Conservation (phyloP, 2,888 invertebrate genomes). For the Gari tellinella region DNA sequence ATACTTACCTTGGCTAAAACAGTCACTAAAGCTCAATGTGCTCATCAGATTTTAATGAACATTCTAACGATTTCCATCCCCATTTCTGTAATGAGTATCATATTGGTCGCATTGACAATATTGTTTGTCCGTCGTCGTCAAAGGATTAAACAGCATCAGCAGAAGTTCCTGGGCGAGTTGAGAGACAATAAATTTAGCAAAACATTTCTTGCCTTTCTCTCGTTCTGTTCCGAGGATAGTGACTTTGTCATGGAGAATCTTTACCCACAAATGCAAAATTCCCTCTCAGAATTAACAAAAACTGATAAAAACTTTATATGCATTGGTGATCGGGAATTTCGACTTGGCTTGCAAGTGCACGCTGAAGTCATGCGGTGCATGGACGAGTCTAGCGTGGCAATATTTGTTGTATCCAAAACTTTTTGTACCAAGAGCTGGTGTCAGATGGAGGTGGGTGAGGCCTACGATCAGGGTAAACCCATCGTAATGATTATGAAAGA, state of each 20-base stretch:
- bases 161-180: slow-evolving; percentile 1
- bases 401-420: slow-evolving; percentile 21
- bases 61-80: background rate
- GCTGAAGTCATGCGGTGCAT: too few relatives aligned
- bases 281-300: background rate
- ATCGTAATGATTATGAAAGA: slow-evolving; percentile 16
- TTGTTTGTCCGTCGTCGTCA: background rate
- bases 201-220: slow-evolving; percentile 15
- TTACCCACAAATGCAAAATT: slow-evolving; percentile 17
- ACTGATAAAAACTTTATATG: slow-evolving; percentile 13
- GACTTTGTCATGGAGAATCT: slow-evolving; percentile 19
- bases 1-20: background rate
- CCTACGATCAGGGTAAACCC: slow-evolving; percentile 22
- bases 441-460: slow-evolving; percentile 23
- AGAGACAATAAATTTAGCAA: background rate
- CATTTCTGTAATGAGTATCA: background rate
- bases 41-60: background rate
- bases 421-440: slow-evolving; percentile 32
- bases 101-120: background rate
- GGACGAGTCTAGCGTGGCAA: slow-evolving; percentile 20
- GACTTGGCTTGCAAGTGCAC: slow-evolving; percentile 14
- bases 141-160: background rate
- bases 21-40: slow-evolving; percentile 1
- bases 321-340: slow-evolving; percentile 16
- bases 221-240: slow-evolving; percentile 24